These are phyloP conservation scores for Leptodirus hochenwartii DNA, from an alignment of 2,888 invertebrate genomes.

Conservation along the genomic window DNA sequence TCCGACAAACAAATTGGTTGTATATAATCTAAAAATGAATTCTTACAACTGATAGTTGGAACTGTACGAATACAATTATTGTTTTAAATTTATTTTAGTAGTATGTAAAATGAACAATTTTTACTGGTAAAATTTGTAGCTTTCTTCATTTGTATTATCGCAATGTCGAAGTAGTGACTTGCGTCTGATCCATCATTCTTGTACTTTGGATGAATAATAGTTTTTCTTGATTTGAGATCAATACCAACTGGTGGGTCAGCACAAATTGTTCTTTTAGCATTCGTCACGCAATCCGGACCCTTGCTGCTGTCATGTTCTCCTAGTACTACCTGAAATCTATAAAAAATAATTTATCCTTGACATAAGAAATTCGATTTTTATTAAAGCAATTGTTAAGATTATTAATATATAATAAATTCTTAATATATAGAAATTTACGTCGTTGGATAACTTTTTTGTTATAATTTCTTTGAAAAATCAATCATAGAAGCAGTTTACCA, in stretches of 20 bases:
- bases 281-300: conserved; percentile 27
- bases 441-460: no score
- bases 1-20: conserved; percentile 22
- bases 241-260: conserved; percentile 25
- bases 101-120: conserved; percentile 4
- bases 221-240: no score
- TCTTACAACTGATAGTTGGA: no score
- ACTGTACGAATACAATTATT: no score
- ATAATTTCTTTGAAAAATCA: no score
- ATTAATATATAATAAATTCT: background rate
- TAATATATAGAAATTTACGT: background rate
- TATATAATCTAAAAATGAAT: conserved; percentile 21
- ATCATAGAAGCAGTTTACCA: no score
- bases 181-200: conserved; percentile 15
- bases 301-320: conserved; percentile 26
- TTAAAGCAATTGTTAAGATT: background rate
- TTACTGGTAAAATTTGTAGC: conserved; percentile 28
- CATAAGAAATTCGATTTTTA: no score
- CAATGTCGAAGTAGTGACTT: conserved; percentile 29
- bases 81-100: no score
- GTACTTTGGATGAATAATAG: conserved; percentile 29
- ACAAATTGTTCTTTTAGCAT: conserved; percentile 21
- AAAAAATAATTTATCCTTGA: conserved; percentile 1
- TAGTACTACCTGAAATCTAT: conserved; percentile 9
- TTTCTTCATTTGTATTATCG: conserved; percentile 26